Percentiles rank a stretch among this genome's conserved stretches.
Conservation (phyloP, 2,797 vertebrate species). For the Nyctalus aviator region DNA sequence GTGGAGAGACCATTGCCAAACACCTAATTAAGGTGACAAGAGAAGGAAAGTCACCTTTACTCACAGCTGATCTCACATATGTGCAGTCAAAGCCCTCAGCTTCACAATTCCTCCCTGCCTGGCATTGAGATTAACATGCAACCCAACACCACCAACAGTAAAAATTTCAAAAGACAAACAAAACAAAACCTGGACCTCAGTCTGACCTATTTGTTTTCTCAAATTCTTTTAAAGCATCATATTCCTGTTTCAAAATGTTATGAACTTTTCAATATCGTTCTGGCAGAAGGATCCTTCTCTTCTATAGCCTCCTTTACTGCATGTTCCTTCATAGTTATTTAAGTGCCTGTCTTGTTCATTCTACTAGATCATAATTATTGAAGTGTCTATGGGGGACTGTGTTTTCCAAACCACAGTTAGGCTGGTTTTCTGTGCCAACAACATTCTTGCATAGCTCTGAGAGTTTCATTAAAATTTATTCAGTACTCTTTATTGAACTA, state of each 20-base stretch:
- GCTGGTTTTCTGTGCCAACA: background rate
- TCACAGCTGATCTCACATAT: conserved; percentile 65
- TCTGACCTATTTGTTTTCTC: background rate
- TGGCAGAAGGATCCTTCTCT: background rate
- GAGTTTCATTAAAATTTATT: conserved; percentile 31
- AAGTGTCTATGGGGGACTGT: background rate
- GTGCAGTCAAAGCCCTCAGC: conserved; percentile 31
- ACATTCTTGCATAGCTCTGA: background rate
- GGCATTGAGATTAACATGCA: background rate
- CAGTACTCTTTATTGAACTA: background rate
- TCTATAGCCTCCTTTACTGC: background rate
- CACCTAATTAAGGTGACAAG: conserved; percentile 68
- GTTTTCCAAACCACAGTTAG: background rate
- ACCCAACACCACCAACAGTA: background rate
- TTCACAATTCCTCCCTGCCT: background rate
- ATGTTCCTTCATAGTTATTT: conserved; percentile 41
- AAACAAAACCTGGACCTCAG: background rate
- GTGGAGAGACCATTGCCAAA: conserved; percentile 12
- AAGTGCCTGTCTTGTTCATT: conserved; percentile 49
- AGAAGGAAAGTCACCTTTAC: conserved; percentile 60
- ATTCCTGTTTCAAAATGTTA: conserved; percentile 23
- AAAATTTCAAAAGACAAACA: background rate
- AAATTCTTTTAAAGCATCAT: background rate
- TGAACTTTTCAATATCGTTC: conserved; percentile 7
- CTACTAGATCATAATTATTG: background rate